Base-by-base conservation (phyloP, 2,888 invertebrate species). In the Campaea margaritaria region DNA sequence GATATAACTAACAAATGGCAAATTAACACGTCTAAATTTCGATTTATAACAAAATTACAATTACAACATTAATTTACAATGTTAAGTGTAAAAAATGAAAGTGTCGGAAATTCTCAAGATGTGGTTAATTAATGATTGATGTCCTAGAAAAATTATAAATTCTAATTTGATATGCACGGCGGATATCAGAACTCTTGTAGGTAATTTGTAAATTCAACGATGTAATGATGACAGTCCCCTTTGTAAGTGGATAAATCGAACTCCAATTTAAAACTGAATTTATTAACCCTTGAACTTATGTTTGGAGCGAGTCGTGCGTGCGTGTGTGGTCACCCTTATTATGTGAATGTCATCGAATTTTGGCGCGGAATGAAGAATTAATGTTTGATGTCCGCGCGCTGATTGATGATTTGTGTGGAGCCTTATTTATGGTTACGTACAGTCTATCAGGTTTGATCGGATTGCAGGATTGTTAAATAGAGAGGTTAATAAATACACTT, bases 81-180 rank as follows among this genome's bases (percentile, higher is more conserved):
- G 48, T 55, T 43, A 43, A 47, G 47, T 45, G 67, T 62, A 72
- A 57, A 57, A 49, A 55, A 61, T 59, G 66, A 74, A 70, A 68
- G 53, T 54, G 69, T 51, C 54, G 36, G 68, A 76, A 76, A 72
- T 72, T 76, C 74, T 68, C 72, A 76, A 71, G 73, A 74, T 76
- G 76, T 81, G 82, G 65, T 60, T 69, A 82, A 67, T 65, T 62
- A 74, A 78, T 87, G 87, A 89, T 86, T 79, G 83, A 89, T 86
- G 82, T 70, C 68, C 72, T 74, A 62, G 39, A 54, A 15, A 48
- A 44, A 57, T 62, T 58, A 46, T 53, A 54, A 46, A 62, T 54
- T 49, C 54, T 50, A 59, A 69, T 69, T 70, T 44, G 38, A 42
- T 53, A 62, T 54, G 58, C 42, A 36, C 42, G 36, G 55, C 36